Conservation (phyloP, 2,113 vertebrate species). For the Chaetodon trifascialis region DNA sequence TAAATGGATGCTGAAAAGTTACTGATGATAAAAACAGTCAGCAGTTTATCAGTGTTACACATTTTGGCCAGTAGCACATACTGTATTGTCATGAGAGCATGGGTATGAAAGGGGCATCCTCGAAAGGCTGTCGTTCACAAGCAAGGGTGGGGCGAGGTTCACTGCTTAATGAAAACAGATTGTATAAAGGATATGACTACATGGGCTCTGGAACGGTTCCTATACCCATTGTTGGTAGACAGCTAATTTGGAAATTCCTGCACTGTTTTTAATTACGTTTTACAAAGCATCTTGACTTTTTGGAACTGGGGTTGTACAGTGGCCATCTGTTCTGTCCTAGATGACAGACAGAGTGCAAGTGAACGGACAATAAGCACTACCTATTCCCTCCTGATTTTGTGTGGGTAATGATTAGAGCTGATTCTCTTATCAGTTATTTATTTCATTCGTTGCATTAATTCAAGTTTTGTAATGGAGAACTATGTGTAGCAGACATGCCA, state of each 20-base stretch:
- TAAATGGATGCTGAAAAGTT: background rate
- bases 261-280: too few species aligned
- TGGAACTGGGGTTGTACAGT: background rate
- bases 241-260: too few species aligned
- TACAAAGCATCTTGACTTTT: too few species aligned
- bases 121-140: too few species aligned
- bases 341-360: background rate
- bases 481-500: conserved; percentile 33
- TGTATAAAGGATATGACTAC: too few species aligned
- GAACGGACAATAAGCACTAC: background rate
- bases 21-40: background rate
- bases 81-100: background rate
- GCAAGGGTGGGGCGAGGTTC: too few species aligned
- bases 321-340: background rate
- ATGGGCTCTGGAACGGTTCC: too few species aligned
- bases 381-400: background rate
- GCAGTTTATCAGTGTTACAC: background rate
- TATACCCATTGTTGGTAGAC: too few species aligned
- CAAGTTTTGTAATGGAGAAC: conserved; percentile 51
- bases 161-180: too few species aligned
- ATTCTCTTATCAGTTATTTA: conserved; percentile 16
- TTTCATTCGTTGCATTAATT: conserved; percentile 55
- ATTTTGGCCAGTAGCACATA: background rate
- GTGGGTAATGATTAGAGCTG: conserved; percentile 14
- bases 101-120: too few species aligned